A percentile compares a stretch with the other conserved stretches of the same genome.
Evolutionary conservation across 2,888 invertebrate species (phyloP).

Genomic region (Himalopsyche japonica): DNA sequence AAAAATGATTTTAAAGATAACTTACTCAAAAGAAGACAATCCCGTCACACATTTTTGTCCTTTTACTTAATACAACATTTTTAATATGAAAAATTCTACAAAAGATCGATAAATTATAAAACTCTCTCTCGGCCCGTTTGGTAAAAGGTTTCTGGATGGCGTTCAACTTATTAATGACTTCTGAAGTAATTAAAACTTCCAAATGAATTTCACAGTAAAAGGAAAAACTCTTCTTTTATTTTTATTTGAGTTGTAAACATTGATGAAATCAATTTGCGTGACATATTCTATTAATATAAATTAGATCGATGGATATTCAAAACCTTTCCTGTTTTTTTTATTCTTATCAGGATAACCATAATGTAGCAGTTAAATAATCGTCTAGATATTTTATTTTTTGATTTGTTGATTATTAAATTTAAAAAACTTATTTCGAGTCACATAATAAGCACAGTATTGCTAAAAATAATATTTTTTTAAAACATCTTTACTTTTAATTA

Average conservation of each 20-base stretch:
- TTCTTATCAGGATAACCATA: too few species aligned
- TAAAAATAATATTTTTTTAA: too few species aligned
- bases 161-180: conserved; percentile 39
- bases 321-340: too few species aligned
- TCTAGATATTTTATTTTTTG: too few species aligned
- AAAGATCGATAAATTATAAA: conserved; percentile 25
- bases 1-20: too few species aligned
- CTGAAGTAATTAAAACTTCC: conserved; percentile 41
- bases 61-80: not conserved
- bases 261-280: not conserved
- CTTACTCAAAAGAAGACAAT: too few species aligned
- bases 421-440: too few species aligned
- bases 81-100: not conserved
- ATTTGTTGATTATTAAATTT: too few species aligned
- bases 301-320: too few species aligned
- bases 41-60: not conserved
- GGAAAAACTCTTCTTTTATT: conserved; percentile 2
- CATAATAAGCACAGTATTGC: too few species aligned
- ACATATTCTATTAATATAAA: not conserved
- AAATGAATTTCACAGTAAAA: conserved; percentile 23
- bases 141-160: conserved; percentile 32
- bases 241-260: not conserved
- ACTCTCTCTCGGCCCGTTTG: conserved; percentile 23
- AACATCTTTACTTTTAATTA: too few species aligned
- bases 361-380: too few species aligned